These are phyloP conservation scores for Petromus typicus DNA, from an alignment of 2,113 vertebrate species.

Conservation along the genomic window DNA sequence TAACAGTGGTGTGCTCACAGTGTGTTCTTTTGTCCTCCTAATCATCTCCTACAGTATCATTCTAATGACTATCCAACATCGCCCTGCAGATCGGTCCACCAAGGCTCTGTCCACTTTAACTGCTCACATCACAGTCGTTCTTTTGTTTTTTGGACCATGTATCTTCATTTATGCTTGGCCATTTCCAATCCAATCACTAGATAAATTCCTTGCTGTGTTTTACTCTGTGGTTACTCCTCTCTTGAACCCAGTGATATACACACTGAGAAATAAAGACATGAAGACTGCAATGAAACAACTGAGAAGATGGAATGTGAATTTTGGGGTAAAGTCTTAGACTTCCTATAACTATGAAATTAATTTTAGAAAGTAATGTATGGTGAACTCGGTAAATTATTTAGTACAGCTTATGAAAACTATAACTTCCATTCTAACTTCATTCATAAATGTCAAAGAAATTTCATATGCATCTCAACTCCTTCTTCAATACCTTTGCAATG, in stretches of 20 bases:
- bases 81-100: constrained; percentile 32
- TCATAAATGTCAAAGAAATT: neutral
- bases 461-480: neutral
- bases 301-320: neutral
- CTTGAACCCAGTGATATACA: constrained; percentile 79
- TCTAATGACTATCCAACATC: constrained; percentile 48
- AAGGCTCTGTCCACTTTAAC: constrained; percentile 71
- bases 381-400: neutral
- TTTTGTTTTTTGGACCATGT: constrained; percentile 75
- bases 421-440: neutral
- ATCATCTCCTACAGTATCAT: constrained; percentile 66
- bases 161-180: constrained; percentile 74
- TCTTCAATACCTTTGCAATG: neutral
- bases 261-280: constrained; percentile 78
- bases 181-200: constrained; percentile 61
- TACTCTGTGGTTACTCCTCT: constrained; percentile 74
- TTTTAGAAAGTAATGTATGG: neutral
- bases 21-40: constrained; percentile 65
- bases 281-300: constrained; percentile 69
- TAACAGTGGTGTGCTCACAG: constrained; percentile 72
- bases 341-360: neutral
- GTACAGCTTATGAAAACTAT: neutral
- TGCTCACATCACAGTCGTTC: constrained; percentile 73
- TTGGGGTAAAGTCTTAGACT: constrained; percentile 26
- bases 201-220: constrained; percentile 77